Percentiles rank a stretch among this genome's conserved stretches.
Evolutionary conservation across 2,888 invertebrate species (phyloP).

Genomic region (Yponomeuta cagnagella): DNA sequence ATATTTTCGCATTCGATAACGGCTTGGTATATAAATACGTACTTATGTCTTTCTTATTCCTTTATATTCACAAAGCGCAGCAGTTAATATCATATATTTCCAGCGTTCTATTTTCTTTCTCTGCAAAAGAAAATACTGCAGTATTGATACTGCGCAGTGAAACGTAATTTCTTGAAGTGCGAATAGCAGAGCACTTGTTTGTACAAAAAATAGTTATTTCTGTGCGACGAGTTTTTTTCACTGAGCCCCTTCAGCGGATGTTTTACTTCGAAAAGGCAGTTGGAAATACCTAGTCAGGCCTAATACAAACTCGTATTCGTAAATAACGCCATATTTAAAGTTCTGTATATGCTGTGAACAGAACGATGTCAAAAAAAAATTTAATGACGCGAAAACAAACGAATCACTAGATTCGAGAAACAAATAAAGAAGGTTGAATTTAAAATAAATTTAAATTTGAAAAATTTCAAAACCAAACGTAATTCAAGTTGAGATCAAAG

Average conservation of each 20-base stretch:
- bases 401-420: no score
- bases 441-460: no score
- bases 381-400: no score
- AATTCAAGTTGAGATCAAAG: no score
- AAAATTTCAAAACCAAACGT: no score
- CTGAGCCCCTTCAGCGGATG: neutral
- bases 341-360: no score
- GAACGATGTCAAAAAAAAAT: no score
- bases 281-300: neutral
- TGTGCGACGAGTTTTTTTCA: neutral
- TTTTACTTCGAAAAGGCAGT: neutral
- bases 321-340: no score
- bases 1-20: no score
- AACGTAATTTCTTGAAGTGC: neutral
- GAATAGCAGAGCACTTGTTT: neutral
- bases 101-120: neutral
- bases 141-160: constrained; percentile 1
- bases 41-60: neutral
- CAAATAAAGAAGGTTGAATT: no score
- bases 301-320: no score
- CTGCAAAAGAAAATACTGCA: neutral
- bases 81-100: neutral
- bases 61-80: neutral
- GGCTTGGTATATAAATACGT: no score
- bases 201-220: neutral